A percentile compares a stretch with the other conserved stretches of the same genome.
phyloP scores from a whole-genome alignment of 2,113 vertebrate species.

The Embiotoca jacksoni region DNA sequence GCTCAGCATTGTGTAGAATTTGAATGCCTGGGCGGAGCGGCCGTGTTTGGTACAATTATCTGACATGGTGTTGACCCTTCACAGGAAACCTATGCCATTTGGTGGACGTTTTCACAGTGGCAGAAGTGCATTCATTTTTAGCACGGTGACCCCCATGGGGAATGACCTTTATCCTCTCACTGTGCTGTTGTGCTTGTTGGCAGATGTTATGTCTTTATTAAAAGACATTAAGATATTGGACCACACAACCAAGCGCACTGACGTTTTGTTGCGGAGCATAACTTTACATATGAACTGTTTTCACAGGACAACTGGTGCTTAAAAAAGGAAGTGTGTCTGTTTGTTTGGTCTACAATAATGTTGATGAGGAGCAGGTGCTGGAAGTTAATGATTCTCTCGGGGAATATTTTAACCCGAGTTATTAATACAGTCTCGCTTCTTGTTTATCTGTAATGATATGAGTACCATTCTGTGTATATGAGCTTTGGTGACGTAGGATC shows the following conservation, averaged over 20 bases:
- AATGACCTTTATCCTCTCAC: constrained; percentile 47
- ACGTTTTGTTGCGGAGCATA: constrained; percentile 19
- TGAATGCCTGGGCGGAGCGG: constrained; percentile 75
- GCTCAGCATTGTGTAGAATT: constrained; percentile 67
- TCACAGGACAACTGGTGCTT: constrained; percentile 44
- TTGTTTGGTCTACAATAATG: constrained; percentile 57
- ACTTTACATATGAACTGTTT: constrained; percentile 56
- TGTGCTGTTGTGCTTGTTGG: constrained; percentile 37
- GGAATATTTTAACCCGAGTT: constrained; percentile 69
- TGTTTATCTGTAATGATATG: constrained; percentile 38
- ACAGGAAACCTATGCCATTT: constrained; percentile 67
- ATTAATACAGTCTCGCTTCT: constrained; percentile 65
- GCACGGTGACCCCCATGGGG: constrained; percentile 35
- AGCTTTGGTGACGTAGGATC: constrained; percentile 6
- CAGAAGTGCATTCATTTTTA: constrained; percentile 60
- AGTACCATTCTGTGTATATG: constrained; percentile 22
- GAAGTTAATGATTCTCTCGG: constrained; percentile 74
- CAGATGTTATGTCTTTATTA: constrained; percentile 53
- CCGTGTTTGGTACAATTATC: constrained; percentile 64
- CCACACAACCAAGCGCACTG: constrained; percentile 17
- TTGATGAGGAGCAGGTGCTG: constrained; percentile 71
- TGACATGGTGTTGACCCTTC: constrained; percentile 62
- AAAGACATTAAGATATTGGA: constrained; percentile 55
- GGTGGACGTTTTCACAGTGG: constrained; percentile 47
- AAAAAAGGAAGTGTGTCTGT: constrained; percentile 56